Conservation (phyloP, 2,888 invertebrate genomes). For the Monoplex corrugatus region DNA sequence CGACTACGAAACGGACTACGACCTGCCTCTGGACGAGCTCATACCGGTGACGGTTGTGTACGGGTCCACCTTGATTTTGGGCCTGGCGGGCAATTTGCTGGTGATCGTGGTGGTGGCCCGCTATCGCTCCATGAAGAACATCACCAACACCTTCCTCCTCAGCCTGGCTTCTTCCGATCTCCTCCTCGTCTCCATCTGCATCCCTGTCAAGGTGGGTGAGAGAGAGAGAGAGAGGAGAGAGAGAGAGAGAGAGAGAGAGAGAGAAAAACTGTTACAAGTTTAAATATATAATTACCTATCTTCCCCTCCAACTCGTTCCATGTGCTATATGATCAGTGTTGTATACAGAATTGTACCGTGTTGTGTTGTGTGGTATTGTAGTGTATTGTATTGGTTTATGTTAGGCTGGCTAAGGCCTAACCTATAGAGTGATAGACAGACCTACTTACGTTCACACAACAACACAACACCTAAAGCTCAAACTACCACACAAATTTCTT, state of each 20-base stretch:
- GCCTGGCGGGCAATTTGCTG: conserved; percentile 85
- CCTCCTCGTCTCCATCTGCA: conserved; percentile 87
- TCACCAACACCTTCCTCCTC: conserved; percentile 87
- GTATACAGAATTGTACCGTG: too few relatives aligned
- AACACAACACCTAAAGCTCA: too few relatives aligned
- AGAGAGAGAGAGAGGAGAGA: not conserved
- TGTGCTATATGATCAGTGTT: too few relatives aligned
- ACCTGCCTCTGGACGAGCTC: conserved; percentile 83
- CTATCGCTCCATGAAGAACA: conserved; percentile 85
- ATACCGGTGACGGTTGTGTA: conserved; percentile 85
- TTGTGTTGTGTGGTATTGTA: too few relatives aligned
- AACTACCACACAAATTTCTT: too few relatives aligned
- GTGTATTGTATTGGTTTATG: too few relatives aligned
- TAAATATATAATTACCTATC: not conserved
- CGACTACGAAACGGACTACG: conserved; percentile 80
- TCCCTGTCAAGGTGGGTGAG: conserved; percentile 87
- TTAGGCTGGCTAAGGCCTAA: too few relatives aligned
- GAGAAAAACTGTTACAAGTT: not conserved
- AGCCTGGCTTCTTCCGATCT: conserved; percentile 88
- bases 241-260: conserved; percentile 40
- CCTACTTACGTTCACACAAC: too few relatives aligned
- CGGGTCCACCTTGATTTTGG: conserved; percentile 85
- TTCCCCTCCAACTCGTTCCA: not conserved
- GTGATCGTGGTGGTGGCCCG: conserved; percentile 85
- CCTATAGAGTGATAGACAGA: too few relatives aligned